phyloP scores from a whole-genome alignment of 2,888 invertebrate genomes.

The Drosophila colorata region DNA sequence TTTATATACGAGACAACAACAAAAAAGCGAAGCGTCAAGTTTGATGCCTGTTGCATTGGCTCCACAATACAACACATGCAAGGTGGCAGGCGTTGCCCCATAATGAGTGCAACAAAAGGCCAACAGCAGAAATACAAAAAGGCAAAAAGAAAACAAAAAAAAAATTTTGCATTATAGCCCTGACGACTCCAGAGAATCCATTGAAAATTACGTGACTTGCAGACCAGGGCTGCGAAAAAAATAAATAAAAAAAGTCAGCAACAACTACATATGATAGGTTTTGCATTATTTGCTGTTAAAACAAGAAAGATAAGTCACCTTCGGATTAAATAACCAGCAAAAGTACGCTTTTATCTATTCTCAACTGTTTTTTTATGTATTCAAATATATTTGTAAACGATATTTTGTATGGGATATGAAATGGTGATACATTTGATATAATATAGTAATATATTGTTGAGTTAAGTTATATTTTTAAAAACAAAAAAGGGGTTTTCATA shows the following conservation, averaged over 20 bases:
- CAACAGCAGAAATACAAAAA: slow-evolving; percentile 11
- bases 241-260: not conserved
- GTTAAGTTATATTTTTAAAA: no score
- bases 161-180: slow-evolving; percentile 50
- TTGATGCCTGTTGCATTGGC: slow-evolving; percentile 65
- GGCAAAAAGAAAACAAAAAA: not conserved
- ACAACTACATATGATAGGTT: not conserved
- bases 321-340: not conserved
- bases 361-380: no score
- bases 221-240: not conserved
- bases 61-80: slow-evolving; percentile 9
- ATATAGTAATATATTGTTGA: no score
- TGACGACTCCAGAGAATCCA: slow-evolving; percentile 32
- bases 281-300: not conserved
- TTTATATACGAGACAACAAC: slow-evolving; percentile 32
- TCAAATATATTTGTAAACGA: no score
- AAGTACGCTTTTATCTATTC: no score
- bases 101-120: slow-evolving; percentile 57
- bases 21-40: not conserved
- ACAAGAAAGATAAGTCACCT: not conserved
- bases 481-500: no score
- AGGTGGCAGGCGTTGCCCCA: slow-evolving; percentile 4
- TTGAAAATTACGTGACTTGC: slow-evolving; percentile 44
- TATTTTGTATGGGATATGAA: no score
- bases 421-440: no score